Base-by-base conservation (phyloP, 2,113 vertebrate genomes). In the Zingel zingel region DNA sequence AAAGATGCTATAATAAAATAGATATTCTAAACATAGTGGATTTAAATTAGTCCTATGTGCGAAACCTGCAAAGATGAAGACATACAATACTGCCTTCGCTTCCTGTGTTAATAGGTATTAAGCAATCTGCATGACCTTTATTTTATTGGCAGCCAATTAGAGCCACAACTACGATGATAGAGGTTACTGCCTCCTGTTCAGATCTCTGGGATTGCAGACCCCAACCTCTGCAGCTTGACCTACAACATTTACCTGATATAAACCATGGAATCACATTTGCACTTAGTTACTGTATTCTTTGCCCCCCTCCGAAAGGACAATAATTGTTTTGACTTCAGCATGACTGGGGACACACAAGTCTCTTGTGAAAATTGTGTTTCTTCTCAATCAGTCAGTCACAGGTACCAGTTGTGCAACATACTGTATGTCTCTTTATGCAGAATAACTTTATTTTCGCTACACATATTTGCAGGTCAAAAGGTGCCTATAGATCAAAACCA, bases 181-280 rank as follows among this genome's bases (percentile, higher is more conserved):
- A 47, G 54, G 59, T 12, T 33, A 39, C 50, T 3, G 0, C 45
- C 19, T 27, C 9, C 53, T 48, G 9, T 48, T 33, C 51, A 58
- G 23, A 66, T 57, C 18, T 67, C 25, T 47, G 23, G 23, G 43
- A 56, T 6, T n/a, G 4, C 30, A 63, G 13, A 53, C n/a, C 2
- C 1, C 18, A 53, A 39, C 19, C 21, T 75, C 57, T 30, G 50
- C 50, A 64, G 73, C 33, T 19, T 75, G 74, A 65, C 74, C 61
- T 54, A 13, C 62, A 67, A 30, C 25, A 39, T 10, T 2, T 36
- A 7, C n/a, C 75, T 14, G 19, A 23, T 50, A 59, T 12, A 67
- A 47, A 66, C 11, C 16, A 45, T 18, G 2, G 25, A 62, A 47
- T 43, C 36, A 57, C 23, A 47, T 74, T 8, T 57, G n/a, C 15